Base-by-base conservation (phyloP, 1,140 invertebrate species). In the Steinernema feltiae region DNA sequence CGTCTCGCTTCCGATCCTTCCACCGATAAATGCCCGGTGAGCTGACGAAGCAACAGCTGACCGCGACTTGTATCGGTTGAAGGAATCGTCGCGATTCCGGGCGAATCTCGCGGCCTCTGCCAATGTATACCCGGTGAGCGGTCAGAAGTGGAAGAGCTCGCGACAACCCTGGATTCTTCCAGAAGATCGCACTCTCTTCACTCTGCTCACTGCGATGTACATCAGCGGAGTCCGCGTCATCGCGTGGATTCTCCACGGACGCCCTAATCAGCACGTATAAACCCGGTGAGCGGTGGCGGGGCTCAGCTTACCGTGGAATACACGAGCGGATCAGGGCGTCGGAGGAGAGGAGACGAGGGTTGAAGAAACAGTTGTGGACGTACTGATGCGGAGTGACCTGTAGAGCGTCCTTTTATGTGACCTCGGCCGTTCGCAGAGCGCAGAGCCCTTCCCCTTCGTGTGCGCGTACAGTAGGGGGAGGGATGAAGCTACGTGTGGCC, bases 221-320 rank as follows among this genome's bases (percentile, higher is more conserved):
- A 41, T 41, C 7, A 18, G 35, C 35, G 7, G 35, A 41, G 35
- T 41, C 35, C 35, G 18, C n/a, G n/a, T n/a, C n/a, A n/a, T n/a
- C n/a, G n/a, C n/a, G 35, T 41, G 35, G 35, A 41, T 18, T 41
- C 53, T 63, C 3, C 24, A 17, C 15, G 53, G 24, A 15, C 53
- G 53, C 53, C 53, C 15, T 63, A 27, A 63, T 63, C 53, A 27
- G 53, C 12, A 63, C 53, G 53, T 63, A 63, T 63, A 63, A 63
- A 63, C 53, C 53, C 53, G 53, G 53, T 63, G 53, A 63, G 24
- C 53, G 24, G 18, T 18, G 18, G 18, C 7, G 15, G 12, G 7
- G 53, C 24, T 63, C 53, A 63, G 53, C 53, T 63, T 3, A 63
- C 53, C 53, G 53, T n/a, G 53, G 53, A 63, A 63, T 63, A 63